These are phyloP conservation scores for Coryphaenoides rupestris DNA, from an alignment of 2,113 vertebrate genomes.

Conservation along the genomic window DNA sequence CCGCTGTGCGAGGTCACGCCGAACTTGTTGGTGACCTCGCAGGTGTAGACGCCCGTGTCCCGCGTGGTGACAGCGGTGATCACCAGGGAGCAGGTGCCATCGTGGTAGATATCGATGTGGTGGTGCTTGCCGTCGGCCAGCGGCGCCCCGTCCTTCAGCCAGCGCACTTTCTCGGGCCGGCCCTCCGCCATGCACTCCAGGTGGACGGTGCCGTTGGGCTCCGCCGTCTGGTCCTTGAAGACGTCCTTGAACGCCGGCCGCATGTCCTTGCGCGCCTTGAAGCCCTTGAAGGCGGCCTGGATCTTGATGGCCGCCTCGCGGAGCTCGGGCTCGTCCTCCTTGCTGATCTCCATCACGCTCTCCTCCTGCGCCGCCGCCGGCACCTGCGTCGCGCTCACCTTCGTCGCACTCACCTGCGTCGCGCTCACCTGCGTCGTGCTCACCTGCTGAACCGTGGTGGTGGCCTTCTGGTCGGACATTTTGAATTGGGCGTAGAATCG, in stretches of 20 bases:
- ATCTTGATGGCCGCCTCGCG: conserved; percentile 89
- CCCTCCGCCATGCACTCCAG: conserved; percentile 87
- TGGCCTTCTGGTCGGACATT: conserved; percentile 53
- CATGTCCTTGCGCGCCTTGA: conserved; percentile 90
- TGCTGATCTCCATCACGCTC: conserved; percentile 43
- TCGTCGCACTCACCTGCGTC: no score
- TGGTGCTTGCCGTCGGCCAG: conserved; percentile 84
- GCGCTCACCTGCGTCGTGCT: conserved; percentile 33
- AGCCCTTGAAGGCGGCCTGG: conserved; percentile 95
- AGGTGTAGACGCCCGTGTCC: conserved; percentile 87
- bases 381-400: no score
- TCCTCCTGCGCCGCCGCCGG: conserved; percentile 24
- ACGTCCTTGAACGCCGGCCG: conserved; percentile 81
- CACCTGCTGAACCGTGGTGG: conserved; percentile 58
- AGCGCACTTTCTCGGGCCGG: conserved; percentile 81
- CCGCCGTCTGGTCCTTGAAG: conserved; percentile 85
- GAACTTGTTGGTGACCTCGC: conserved; percentile 86
- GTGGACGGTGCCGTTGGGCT: conserved; percentile 81
- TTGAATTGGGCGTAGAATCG: conserved; percentile 78
- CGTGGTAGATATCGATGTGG: conserved; percentile 89
- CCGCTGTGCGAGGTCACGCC: conserved; percentile 81
- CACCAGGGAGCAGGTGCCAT: conserved; percentile 90
- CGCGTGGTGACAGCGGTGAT: conserved; percentile 83
- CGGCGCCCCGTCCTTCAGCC: conserved; percentile 85
- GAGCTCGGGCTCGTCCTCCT: conserved; percentile 76